Evolutionary conservation across 2,888 invertebrate genomes (phyloP).

Genomic region (Hanleya hanleyi): DNA sequence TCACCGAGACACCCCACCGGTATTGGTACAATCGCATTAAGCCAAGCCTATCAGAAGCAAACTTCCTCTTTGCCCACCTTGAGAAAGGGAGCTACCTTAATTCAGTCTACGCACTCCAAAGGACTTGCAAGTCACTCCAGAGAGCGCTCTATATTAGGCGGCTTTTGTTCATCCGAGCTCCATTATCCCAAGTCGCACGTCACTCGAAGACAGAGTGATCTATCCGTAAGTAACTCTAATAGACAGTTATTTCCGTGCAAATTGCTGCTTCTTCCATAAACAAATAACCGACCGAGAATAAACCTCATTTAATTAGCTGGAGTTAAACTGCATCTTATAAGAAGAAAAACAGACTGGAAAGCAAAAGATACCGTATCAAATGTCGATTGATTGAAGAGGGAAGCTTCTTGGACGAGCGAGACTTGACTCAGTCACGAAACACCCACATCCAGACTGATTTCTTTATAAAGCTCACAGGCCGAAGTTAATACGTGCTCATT

Average conservation of each 20-base stretch:
- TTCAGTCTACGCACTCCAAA: background rate
- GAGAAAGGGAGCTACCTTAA: background rate
- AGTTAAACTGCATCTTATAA: background rate
- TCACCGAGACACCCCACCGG: background rate
- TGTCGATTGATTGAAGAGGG: too few species aligned
- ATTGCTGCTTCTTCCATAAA: conserved; percentile 10
- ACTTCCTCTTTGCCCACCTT: background rate
- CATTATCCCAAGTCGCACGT: background rate
- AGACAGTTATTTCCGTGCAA: background rate
- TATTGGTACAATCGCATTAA: background rate
- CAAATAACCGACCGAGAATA: conserved; percentile 1
- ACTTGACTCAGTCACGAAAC: too few species aligned
- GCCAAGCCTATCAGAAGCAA: background rate
- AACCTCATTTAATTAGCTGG: conserved; percentile 1
- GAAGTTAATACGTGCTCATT: background rate
- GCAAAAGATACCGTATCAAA: too few species aligned
- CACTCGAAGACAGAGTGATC: background rate
- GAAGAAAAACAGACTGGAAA: conserved; percentile 6
- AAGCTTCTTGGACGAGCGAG: too few species aligned
- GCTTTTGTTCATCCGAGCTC: background rate
- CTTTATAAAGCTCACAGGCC: background rate
- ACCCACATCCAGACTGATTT: too few species aligned
- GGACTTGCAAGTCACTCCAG: background rate
- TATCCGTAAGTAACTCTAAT: background rate
- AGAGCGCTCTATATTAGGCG: background rate